phyloP scores from a whole-genome alignment of 2,888 invertebrate species.

The Rosalia funebris region DNA sequence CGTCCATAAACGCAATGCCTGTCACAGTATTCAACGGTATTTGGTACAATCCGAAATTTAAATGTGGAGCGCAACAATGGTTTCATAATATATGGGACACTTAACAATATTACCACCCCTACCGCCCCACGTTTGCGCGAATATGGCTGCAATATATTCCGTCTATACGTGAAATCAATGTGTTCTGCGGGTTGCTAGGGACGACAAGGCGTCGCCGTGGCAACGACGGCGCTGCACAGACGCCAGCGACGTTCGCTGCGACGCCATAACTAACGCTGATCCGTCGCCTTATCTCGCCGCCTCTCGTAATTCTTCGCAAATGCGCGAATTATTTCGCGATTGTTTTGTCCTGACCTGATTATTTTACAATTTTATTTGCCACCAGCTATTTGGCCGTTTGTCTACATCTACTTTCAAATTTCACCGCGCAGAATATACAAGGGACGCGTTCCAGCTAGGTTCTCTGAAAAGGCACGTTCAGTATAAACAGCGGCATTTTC shows the following conservation, averaged over 20 bases:
- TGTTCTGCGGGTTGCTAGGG: conserved; percentile 54
- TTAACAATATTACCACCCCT: conserved; percentile 59
- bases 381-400: conserved; percentile 20
- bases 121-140: conserved; percentile 36
- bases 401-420: conserved; percentile 20
- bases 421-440: background rate
- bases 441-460: too few relatives aligned
- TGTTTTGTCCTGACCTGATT: conserved; percentile 49
- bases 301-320: conserved; percentile 37
- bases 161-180: conserved; percentile 66
- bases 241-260: conserved; percentile 46
- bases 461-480: too few relatives aligned
- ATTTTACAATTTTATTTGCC: conserved; percentile 38
- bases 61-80: conserved; percentile 57
- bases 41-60: conserved; percentile 49
- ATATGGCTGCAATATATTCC: conserved; percentile 61
- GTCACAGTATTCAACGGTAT: conserved; percentile 41
- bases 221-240: conserved; percentile 47
- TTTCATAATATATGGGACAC: conserved; percentile 60
- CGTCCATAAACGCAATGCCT: conserved; percentile 14
- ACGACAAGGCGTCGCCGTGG: conserved; percentile 41
- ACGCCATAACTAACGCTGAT: conserved; percentile 34
- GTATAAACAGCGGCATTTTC: too few relatives aligned
- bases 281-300: conserved; percentile 17
- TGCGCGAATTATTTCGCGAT: conserved; percentile 42